Base-by-base conservation (phyloP, 2,113 vertebrate genomes). In the Gymnobelideus leadbeateri region DNA sequence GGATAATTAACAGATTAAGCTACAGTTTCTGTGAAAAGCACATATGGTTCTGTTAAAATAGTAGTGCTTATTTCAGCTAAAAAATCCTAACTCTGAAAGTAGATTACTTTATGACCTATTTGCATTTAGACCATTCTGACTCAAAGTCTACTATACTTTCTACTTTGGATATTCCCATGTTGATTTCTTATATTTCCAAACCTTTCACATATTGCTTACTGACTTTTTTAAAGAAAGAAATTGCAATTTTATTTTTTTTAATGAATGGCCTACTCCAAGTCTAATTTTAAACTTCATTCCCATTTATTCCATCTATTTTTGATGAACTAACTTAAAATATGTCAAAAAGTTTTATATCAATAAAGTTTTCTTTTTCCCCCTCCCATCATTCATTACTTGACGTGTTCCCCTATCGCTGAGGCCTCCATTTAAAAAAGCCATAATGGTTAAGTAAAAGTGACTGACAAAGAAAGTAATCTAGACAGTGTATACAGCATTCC, bases 11-110 rank as follows among this genome's bases (percentile, higher is more conserved):
- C 0, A n/a, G 52, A n/a, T 21, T 89, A 11, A 2, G 94, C 95
- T 97, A 51, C 6, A 28, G 68, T 89, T 51, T 52, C 19, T 94
- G 11, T 52, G 51, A 96, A 96, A 89, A 57, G 8, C 3, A 43
- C 10, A 53, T 92, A 25, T 43, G 28, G 90, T 61, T 43, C 37
- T 89, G 19, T 47, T 92, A 77, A 51, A 51, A 91, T 57, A 94
- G 43, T 19, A 92, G 25, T 43, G 24, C 26, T 93, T 92, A 93
- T 37, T 57, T 89, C 31, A 93, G 21, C 16, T 53, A 5, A 90
- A 2, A 68, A 94, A 93, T 68, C 68, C 19, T 89, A 92, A 77
- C 12, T 49, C 3, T 95, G 1, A 2, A 31, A 77, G 9, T 49
- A 57, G 24, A 90, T 49, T 93, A 90, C 23, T 28, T 43, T 1